Base-by-base conservation (phyloP, 2,888 invertebrate genomes). In the Cyclophora albipunctata region DNA sequence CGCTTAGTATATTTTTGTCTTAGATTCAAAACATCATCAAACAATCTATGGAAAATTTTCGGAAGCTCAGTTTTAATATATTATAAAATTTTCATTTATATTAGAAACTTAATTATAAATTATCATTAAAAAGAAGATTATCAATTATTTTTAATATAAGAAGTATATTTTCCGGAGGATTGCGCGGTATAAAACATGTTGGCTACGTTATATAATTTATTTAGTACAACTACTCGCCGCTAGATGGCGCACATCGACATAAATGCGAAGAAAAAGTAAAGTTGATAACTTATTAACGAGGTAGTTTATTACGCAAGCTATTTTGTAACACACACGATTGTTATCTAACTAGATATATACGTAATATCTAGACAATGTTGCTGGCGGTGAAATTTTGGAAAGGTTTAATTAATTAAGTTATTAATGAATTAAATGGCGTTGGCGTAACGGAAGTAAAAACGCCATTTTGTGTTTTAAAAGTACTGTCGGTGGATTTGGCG, bases 21-120 rank as follows among this genome's bases (percentile, higher is more conserved):
- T n/a, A 47, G 34, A 41, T 49, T 49, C 7, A 48, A 7, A 49
- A 57, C 56, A 69, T 46, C 74, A 81, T 75, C 83, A 84, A n/a
- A n/a, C n/a, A n/a, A n/a, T 77, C 85, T 84, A 42, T 66, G 61
- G 58, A 34, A 49, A 62, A 53, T 59, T 51, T 47, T 44, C 6
- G 6, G 34, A 53, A 58, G 5, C 40, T 1, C 20, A 20, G 2
- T 20, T 20, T 20, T 20, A 20, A 20, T 44, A 34, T 4, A 34
- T 41, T 41, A 55, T 50, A n/a, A n/a, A n/a, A n/a, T n/a, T n/a
- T n/a, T 49, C 52, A 64, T 35, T 1, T 5, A 44, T 41, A 6
- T 43, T 41, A n/a, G 3, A 53, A 50, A 50, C 46, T 48, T 35
- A 4, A 42, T 7, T 4, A 20, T 20, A 20, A 20, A 20, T 20